Evolutionary conservation across 1,140 invertebrate species (phyloP).

Genomic region (Pseudoatta argentina): DNA sequence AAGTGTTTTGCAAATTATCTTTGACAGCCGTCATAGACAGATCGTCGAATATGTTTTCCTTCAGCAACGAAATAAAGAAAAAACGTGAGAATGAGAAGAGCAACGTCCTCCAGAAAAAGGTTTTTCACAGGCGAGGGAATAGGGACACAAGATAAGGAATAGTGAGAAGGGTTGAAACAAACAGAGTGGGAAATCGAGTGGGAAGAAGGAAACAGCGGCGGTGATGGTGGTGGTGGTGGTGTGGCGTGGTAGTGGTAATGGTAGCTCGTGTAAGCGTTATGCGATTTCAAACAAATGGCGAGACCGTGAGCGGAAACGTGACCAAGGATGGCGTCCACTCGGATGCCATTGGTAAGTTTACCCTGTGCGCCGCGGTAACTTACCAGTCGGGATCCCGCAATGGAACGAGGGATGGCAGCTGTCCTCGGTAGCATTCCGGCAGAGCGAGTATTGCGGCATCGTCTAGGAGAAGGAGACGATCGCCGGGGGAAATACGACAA

Average conservation of each 20-base stretch:
- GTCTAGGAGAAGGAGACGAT: not conserved
- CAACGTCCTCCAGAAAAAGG: slow-evolving; percentile 24
- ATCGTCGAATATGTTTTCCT: slow-evolving; percentile 12
- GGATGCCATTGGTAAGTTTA: slow-evolving; percentile 73
- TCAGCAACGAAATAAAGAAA: slow-evolving; percentile 23
- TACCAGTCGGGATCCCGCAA: slow-evolving; percentile 70
- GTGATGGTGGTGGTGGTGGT: slow-evolving; percentile 68
- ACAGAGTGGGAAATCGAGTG: slow-evolving; percentile 76
- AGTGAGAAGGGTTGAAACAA: slow-evolving; percentile 62
- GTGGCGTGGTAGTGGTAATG: slow-evolving; percentile 62
- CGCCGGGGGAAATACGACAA: slow-evolving; percentile 64
- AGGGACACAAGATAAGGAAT: slow-evolving; percentile 45
- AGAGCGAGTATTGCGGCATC: slow-evolving; percentile 59
- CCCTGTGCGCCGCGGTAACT: slow-evolving; percentile 70
- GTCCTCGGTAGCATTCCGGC: slow-evolving; percentile 69
- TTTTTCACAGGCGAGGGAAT: slow-evolving; percentile 5
- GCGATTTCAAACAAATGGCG: slow-evolving; percentile 85
- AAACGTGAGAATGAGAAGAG: slow-evolving; percentile 41
- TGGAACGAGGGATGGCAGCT: slow-evolving; percentile 73
- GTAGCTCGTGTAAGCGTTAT: slow-evolving; percentile 76
- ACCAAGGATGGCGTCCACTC: slow-evolving; percentile 66
- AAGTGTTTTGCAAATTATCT: slow-evolving; percentile 15
- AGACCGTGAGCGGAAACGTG: slow-evolving; percentile 78
- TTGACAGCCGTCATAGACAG: slow-evolving; percentile 25
- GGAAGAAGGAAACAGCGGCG: slow-evolving; percentile 62